phyloP scores from a whole-genome alignment of 2,888 invertebrate genomes.

The Aphidius colemani region DNA sequence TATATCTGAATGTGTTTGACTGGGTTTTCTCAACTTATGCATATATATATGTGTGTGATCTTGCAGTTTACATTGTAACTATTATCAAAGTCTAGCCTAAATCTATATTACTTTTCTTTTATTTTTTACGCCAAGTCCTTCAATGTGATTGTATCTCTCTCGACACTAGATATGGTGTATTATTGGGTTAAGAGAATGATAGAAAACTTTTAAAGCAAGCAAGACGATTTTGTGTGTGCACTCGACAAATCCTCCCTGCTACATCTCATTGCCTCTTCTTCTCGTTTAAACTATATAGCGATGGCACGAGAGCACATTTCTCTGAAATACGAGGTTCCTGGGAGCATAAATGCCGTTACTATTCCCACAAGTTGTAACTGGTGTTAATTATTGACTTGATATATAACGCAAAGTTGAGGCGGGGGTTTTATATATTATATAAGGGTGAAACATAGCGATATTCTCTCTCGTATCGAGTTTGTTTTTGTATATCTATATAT shows the following conservation, averaged over 20 bases:
- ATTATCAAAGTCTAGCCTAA: conserved; percentile 45
- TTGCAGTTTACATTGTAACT: conserved; percentile 1
- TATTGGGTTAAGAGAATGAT: too few relatives aligned
- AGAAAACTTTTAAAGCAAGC: too few relatives aligned
- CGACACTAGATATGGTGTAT: too few relatives aligned
- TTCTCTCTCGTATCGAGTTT: conserved; percentile 6
- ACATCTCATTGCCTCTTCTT: conserved; percentile 21
- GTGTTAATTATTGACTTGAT: conserved; percentile 60
- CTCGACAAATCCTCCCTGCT: conserved; percentile 50
- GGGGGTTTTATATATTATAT: conserved; percentile 26
- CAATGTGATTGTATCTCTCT: too few relatives aligned
- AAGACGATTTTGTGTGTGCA: conserved; percentile 23
- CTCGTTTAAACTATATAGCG: conserved; percentile 28
- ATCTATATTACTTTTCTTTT: conserved; percentile 49
- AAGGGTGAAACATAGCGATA: conserved; percentile 14
- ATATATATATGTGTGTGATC: conserved; percentile 11
- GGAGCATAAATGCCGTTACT: conserved; percentile 59
- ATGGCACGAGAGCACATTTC: conserved; percentile 58
- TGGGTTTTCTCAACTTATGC: conserved; percentile 22
- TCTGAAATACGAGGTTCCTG: conserved; percentile 60
- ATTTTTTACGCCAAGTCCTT: conserved; percentile 9
- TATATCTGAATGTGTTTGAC: conserved; percentile 38
- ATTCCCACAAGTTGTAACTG: conserved; percentile 60
- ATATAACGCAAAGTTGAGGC: conserved; percentile 40
- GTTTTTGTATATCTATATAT: conserved; percentile 12